Base-by-base conservation (phyloP, 2,888 invertebrate species). In the Luperina nickerlii region DNA sequence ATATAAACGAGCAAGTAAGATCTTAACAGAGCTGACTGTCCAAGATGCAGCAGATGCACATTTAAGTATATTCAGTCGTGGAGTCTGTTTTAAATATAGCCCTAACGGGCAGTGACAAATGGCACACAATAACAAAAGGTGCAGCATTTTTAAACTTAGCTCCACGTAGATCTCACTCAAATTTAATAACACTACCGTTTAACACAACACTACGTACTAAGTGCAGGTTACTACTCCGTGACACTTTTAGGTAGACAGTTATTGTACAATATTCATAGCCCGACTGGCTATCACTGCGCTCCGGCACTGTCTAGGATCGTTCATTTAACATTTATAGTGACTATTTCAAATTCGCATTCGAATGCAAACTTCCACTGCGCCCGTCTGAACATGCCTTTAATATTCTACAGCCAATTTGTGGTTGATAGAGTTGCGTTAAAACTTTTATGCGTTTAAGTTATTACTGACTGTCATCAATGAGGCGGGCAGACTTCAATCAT, bases 301-400 rank as follows among this genome's bases (percentile, higher is more conserved):
- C 74, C 75, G 74, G 74, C 57, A 74, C 82, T 71, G 85, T 90
- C 88, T 89, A 83, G 85, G 83, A 87, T 87, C 79, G 90, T 90
- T 90, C 90, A 92, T 93, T 92, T 91, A 92, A 93, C 90, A 94
- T 93, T 93, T 93, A 94, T 91, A 85, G 90, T 69, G 88, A 89
- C 92, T 91, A 92, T 94, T 94, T 90, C 90, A 89, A 91, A 91
- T 91, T 91, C 90, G 90, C 89, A 90, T 90, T 88, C 90, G 87
- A 90, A 91, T 90, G 88, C 89, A 90, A 92, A 85, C 89, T 90
- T 90, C 88, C 83, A 88, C 82, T 84, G 87, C 87, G 85, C 88
- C 85, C 68, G 79, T 86, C 84, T 82, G 88, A 87, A 87, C 81
- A 79, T 80, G 51, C 66, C 89, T 91, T 91, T 90, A 92, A 92